Conservation (phyloP, 2,113 vertebrate genomes). For the Pollachius pollachius region DNA sequence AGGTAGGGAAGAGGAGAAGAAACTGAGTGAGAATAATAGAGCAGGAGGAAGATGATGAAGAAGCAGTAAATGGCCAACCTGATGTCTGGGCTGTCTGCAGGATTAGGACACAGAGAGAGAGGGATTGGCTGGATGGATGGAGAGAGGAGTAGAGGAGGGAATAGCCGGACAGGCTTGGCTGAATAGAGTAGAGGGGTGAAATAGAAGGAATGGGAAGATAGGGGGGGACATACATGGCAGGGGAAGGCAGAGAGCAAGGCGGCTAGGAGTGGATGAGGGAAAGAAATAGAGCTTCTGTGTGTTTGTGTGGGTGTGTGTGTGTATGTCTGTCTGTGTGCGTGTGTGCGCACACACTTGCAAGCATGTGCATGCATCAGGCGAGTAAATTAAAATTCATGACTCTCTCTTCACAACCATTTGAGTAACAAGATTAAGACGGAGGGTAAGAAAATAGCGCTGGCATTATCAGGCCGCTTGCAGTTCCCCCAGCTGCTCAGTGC, state of each 20-base stretch:
- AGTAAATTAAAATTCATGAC: slow-evolving; percentile 99
- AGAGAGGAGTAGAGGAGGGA: slow-evolving; percentile 46
- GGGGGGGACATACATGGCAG: slow-evolving; percentile 43
- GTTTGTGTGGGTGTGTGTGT: slow-evolving; percentile 28
- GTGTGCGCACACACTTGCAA: slow-evolving; percentile 35
- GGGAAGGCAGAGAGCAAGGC: slow-evolving; percentile 72
- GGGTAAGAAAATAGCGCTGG: slow-evolving; percentile 92
- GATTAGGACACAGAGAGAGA: slow-evolving; percentile 66
- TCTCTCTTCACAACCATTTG: slow-evolving; percentile 99
- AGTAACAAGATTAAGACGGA: slow-evolving; percentile 99
- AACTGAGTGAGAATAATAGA: slow-evolving; percentile 44
- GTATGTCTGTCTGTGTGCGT: slow-evolving; percentile 56
- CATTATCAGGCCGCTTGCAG: slow-evolving; percentile 99
- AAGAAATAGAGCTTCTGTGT: neutral
- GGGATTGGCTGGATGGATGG: slow-evolving; percentile 56
- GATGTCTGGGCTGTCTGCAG: slow-evolving; percentile 59
- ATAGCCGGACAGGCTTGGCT: slow-evolving; percentile 58
- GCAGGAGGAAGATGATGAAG: slow-evolving; percentile 54
- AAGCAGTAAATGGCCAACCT: too few relatives aligned
- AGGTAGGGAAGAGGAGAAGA: neutral
- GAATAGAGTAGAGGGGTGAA: slow-evolving; percentile 61
- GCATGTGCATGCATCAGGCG: slow-evolving; percentile 69
- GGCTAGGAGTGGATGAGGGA: neutral
- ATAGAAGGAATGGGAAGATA: slow-evolving; percentile 41
- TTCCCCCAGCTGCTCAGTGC: slow-evolving; percentile 98